These are phyloP conservation scores for Cyclina sinensis DNA, from an alignment of 1,140 invertebrate genomes.

Conservation along the genomic window DNA sequence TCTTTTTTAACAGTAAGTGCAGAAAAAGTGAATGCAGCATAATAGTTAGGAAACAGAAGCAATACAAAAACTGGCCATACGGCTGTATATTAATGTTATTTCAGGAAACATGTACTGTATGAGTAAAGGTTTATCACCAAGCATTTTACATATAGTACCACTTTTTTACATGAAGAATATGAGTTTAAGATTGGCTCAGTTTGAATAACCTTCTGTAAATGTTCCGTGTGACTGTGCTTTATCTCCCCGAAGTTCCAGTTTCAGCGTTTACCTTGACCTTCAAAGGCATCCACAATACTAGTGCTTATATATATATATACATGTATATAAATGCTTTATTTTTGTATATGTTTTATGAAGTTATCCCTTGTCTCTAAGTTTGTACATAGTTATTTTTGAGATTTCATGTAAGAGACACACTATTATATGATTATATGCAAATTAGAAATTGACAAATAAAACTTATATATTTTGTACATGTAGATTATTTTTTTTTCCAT, in stretches of 20 bases:
- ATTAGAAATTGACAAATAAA: slow-evolving; percentile 47
- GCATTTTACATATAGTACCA: too few species aligned
- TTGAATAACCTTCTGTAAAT: too few species aligned
- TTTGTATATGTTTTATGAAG: slow-evolving; percentile 27
- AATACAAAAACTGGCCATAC: too few species aligned
- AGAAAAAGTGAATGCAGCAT: not conserved
- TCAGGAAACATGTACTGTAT: too few species aligned
- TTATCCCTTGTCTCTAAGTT: slow-evolving; percentile 15
- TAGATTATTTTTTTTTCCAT: not conserved
- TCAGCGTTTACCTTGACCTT: not conserved
- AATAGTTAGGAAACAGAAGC: not conserved
- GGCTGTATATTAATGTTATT: too few species aligned
- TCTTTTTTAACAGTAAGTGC: not conserved
- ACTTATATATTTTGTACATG: slow-evolving; percentile 37
- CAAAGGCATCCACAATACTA: not conserved
- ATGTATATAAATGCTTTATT: slow-evolving; percentile 46
- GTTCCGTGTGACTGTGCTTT: not conserved
- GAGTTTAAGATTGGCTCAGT: too few species aligned
- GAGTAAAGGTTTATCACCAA: too few species aligned
- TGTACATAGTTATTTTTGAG: slow-evolving; percentile 26
- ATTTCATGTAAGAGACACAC: slow-evolving; percentile 7
- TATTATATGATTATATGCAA: slow-evolving; percentile 28
- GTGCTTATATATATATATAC: slow-evolving; percentile 22
- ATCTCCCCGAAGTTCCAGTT: not conserved
- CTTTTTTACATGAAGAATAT: too few species aligned